Percentiles rank a stretch among this genome's conserved stretches.
Evolutionary conservation across 2,888 invertebrate species (phyloP).

Genomic region (Campoletis raptor): DNA sequence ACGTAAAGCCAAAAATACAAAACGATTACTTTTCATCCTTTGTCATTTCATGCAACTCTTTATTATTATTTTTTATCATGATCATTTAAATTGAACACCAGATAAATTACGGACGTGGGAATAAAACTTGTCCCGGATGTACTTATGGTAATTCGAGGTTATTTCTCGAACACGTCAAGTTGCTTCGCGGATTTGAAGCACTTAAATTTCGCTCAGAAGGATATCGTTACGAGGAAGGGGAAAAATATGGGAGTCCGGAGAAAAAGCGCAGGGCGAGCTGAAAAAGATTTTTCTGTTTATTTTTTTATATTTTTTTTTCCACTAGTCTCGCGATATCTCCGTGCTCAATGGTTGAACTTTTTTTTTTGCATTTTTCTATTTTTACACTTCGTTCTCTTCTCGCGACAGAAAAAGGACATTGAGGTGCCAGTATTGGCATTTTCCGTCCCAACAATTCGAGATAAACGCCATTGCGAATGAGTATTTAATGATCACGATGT

Average conservation of each 20-base stretch:
- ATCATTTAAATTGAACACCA: conserved; percentile 18
- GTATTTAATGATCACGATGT: conserved; percentile 54
- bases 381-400: conserved; percentile 25
- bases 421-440: conserved; percentile 23
- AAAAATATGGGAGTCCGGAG: conserved; percentile 24
- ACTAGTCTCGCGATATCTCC: neutral
- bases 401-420: conserved; percentile 46
- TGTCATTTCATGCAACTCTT: neutral
- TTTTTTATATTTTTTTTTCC: conserved; percentile 26
- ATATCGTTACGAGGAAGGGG: conserved; percentile 34
- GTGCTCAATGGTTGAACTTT: conserved; percentile 12
- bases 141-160: conserved; percentile 61
- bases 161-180: conserved; percentile 58
- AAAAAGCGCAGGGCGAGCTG: neutral
- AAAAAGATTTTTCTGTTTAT: conserved; percentile 8
- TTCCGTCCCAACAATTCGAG: conserved; percentile 25
- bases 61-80: conserved; percentile 7
- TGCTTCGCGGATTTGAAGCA: conserved; percentile 45
- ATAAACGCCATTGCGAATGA: conserved; percentile 47
- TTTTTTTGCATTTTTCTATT: conserved; percentile 17
- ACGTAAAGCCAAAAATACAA: neutral
- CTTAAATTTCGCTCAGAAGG: conserved; percentile 60
- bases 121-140: conserved; percentile 48
- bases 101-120: conserved; percentile 37
- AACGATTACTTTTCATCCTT: conserved; percentile 8